These are phyloP conservation scores for Agrotis puta DNA, from an alignment of 2,888 invertebrate species.

Conservation along the genomic window DNA sequence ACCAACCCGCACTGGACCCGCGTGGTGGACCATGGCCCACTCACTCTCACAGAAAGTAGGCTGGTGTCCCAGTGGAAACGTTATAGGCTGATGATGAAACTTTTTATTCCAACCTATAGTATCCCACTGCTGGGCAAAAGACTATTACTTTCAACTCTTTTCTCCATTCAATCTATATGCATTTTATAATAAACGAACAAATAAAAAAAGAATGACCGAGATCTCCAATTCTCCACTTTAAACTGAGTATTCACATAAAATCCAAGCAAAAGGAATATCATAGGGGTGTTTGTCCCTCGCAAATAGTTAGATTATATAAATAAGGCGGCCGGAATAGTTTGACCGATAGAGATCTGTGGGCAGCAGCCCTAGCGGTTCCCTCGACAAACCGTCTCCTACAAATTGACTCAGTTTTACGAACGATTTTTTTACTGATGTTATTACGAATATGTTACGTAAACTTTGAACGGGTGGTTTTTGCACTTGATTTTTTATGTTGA, in stretches of 20 bases:
- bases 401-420: constrained; percentile 87
- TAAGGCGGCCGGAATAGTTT: constrained; percentile 87
- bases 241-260: constrained; percentile 51
- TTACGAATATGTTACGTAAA: constrained; percentile 74
- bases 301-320: constrained; percentile 91
- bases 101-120: no score
- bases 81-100: no score
- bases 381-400: constrained; percentile 72
- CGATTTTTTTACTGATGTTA: constrained; percentile 82
- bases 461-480: constrained; percentile 68
- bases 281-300: constrained; percentile 88
- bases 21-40: no score
- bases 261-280: constrained; percentile 54
- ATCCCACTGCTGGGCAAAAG: no score
- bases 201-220: no score
- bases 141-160: no score
- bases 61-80: no score
- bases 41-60: no score
- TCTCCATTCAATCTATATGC: no score
- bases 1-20: no score
- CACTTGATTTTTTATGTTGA: constrained; percentile 30
- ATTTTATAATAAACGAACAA: no score
- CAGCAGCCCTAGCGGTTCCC: constrained; percentile 73
- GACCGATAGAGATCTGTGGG: constrained; percentile 87
- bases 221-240: constrained; percentile 38